These are phyloP conservation scores for Paradisaea rubra DNA, from an alignment of 2,113 vertebrate species.

Conservation along the genomic window DNA sequence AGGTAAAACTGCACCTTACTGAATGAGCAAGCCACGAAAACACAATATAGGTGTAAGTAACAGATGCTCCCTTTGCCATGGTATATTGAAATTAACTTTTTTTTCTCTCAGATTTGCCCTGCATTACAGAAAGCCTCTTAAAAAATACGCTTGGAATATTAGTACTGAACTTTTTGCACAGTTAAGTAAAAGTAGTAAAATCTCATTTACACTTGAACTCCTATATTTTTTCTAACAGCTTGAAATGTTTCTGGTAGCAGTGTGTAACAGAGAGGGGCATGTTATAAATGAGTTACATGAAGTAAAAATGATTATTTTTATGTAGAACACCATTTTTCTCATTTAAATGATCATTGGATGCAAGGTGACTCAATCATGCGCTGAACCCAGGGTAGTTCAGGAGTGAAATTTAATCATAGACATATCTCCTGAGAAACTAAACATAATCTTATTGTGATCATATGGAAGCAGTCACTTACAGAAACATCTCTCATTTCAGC, in stretches of 20 bases:
- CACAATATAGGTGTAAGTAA: not conserved
- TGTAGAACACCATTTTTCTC: not conserved
- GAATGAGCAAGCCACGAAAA: not conserved
- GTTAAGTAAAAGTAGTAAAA: not conserved
- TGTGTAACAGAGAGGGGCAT: not conserved
- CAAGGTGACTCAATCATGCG: not conserved
- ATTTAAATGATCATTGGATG: constrained; percentile 1
- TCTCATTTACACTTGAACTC: not conserved
- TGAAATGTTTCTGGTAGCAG: not conserved
- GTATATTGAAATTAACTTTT: not conserved
- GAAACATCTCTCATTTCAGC: not conserved
- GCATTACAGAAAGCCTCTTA: not conserved
- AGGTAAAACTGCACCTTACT: not conserved
- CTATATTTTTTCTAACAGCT: not conserved
- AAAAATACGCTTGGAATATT: not conserved
- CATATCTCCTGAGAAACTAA: not conserved
- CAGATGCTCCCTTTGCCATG: not conserved
- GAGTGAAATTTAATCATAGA: constrained; percentile 17
- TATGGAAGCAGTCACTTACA: not conserved
- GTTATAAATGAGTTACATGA: not conserved
- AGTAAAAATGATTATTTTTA: not conserved
- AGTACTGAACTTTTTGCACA: not conserved
- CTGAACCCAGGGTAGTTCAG: not conserved
- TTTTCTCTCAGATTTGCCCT: not conserved
- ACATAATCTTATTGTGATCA: not conserved